Evolutionary conservation across 2,797 vertebrate species (phyloP).

Genomic region (Clarias pachynema): DNA sequence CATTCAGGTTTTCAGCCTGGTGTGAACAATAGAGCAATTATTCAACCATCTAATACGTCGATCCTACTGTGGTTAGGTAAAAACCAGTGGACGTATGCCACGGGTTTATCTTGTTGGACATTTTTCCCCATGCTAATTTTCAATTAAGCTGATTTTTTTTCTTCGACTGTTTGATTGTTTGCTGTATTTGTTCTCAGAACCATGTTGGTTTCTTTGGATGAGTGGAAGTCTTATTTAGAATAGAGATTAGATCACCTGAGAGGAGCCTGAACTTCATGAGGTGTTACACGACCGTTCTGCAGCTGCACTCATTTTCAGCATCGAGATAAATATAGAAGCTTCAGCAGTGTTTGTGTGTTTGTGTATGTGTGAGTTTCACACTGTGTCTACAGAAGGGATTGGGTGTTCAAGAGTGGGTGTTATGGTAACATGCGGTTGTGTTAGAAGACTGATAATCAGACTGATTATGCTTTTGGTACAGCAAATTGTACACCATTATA

Average conservation of each 20-base stretch:
- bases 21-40: neutral
- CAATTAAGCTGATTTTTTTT: neutral
- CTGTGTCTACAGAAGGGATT: neutral
- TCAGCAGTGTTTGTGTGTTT: neutral
- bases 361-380: constrained; percentile 6
- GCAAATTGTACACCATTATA: constrained; percentile 14
- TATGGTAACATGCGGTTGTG: neutral
- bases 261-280: neutral
- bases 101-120: neutral
- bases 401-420: neutral
- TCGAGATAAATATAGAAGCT: neutral
- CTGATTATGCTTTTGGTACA: neutral
- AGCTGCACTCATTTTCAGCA: neutral
- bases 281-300: neutral
- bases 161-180: neutral
- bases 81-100: neutral
- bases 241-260: neutral
- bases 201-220: too few relatives aligned
- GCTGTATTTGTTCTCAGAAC: neutral
- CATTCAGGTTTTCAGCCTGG: constrained; percentile 6
- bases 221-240: neutral
- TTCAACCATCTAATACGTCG: neutral
- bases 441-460: constrained; percentile 5
- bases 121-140: neutral
- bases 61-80: neutral